phyloP scores from a whole-genome alignment of 2,888 invertebrate species.

The Aethes cnicana region DNA sequence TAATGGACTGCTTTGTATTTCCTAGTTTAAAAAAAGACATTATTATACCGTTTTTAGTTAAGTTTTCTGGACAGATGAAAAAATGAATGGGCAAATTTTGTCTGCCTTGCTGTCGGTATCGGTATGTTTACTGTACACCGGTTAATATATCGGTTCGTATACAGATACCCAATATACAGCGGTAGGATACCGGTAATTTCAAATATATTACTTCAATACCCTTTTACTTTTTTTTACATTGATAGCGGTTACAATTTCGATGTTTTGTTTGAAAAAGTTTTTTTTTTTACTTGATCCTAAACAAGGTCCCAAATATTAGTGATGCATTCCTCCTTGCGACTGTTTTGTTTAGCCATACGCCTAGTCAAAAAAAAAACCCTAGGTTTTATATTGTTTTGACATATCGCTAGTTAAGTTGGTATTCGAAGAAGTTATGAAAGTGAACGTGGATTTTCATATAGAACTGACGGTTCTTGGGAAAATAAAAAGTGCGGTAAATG shows the following conservation, averaged over 20 bases:
- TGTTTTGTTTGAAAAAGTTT: neutral
- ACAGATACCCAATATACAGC: no score
- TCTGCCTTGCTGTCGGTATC: no score
- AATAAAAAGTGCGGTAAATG: no score
- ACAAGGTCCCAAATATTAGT: neutral
- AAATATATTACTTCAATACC: no score
- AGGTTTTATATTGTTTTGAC: neutral
- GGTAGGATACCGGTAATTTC: no score
- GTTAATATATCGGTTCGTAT: no score
- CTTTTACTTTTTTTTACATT: no score
- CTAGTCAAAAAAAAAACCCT: constrained; percentile 20
- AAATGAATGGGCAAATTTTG: neutral
- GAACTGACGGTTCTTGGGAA: no score
- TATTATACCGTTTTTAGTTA: constrained; percentile 2
- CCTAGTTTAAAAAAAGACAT: constrained; percentile 16
- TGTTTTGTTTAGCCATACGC: constrained; percentile 24
- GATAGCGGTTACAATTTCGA: no score
- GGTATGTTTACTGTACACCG: no score
- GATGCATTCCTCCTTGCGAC: constrained; percentile 24
- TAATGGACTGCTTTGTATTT: constrained; percentile 16
- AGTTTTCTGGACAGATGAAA: neutral
- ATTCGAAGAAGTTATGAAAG: neutral
- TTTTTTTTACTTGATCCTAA: neutral
- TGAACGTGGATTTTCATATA: neutral
- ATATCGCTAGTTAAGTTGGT: neutral